A percentile compares a stretch with the other conserved stretches of the same genome.
phyloP scores from a whole-genome alignment of 2,113 vertebrate species.

The Cacatua alba region DNA sequence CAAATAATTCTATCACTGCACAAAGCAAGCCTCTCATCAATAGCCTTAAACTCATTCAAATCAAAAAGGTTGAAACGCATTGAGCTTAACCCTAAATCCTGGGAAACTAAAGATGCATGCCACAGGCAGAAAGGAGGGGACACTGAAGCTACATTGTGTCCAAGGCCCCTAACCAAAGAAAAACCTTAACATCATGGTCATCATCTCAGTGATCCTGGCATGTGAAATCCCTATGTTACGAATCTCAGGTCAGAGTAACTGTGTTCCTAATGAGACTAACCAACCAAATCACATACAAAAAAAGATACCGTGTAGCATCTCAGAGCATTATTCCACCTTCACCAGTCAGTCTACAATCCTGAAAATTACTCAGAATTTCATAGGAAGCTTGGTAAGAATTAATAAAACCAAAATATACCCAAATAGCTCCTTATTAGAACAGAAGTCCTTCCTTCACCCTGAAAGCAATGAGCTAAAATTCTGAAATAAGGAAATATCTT shows the following conservation, averaged over 20 bases:
- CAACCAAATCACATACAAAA: background rate
- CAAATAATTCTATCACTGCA: too few relatives aligned
- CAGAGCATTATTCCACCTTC: background rate
- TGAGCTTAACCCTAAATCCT: background rate
- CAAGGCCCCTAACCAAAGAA: background rate
- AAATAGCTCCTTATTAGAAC: background rate
- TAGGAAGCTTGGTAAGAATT: background rate
- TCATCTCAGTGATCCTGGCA: too few relatives aligned
- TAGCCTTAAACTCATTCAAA: background rate
- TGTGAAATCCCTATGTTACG: accelerated
- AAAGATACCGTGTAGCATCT: background rate
- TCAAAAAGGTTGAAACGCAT: background rate
- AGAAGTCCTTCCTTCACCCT: background rate
- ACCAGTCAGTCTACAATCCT: background rate
- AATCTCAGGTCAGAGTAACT: background rate
- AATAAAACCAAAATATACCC: background rate
- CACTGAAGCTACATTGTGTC: background rate
- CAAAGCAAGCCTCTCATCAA: background rate
- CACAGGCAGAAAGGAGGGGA: background rate
- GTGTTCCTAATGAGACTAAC: background rate
- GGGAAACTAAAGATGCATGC: accelerated
- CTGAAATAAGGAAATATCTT: background rate
- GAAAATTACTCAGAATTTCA: background rate
- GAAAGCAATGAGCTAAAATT: background rate
- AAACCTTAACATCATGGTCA: background rate